phyloP scores from a whole-genome alignment of 2,113 vertebrate species.

The Lepisosteus oculatus region DNA sequence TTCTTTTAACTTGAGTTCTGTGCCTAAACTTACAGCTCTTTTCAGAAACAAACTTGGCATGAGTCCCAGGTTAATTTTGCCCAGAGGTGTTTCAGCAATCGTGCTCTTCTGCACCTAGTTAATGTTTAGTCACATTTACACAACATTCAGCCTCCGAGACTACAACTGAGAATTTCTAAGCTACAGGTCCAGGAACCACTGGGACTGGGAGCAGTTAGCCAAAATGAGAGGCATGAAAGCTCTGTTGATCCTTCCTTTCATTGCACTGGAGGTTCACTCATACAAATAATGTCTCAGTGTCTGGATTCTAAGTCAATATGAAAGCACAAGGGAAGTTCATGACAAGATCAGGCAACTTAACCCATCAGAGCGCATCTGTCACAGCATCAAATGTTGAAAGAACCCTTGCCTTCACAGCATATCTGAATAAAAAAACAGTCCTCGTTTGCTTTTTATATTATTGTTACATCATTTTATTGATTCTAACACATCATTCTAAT shows the following conservation, averaged over 20 bases:
- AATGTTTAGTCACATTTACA: constrained; percentile 24
- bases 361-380: too few species aligned
- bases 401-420: too few species aligned
- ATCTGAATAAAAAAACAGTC: too few species aligned
- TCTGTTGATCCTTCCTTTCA: constrained; percentile 17
- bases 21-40: constrained; percentile 14
- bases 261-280: constrained; percentile 18
- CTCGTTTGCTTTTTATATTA: too few species aligned
- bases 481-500: too few species aligned
- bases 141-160: constrained; percentile 11
- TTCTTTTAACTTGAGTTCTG: constrained; percentile 26
- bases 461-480: too few species aligned
- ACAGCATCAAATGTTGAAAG: too few species aligned
- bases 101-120: constrained; percentile 1
- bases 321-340: too few species aligned
- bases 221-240: constrained; percentile 21
- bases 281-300: too few species aligned
- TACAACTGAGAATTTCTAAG: neutral
- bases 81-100: neutral
- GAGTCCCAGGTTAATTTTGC: constrained; percentile 3
- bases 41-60: constrained; percentile 16
- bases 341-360: too few species aligned
- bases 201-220: constrained; percentile 1
- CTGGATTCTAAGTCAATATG: too few species aligned
- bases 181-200: constrained; percentile 31